phyloP scores from a whole-genome alignment of 2,888 invertebrate genomes.

The Hipparchia semele region DNA sequence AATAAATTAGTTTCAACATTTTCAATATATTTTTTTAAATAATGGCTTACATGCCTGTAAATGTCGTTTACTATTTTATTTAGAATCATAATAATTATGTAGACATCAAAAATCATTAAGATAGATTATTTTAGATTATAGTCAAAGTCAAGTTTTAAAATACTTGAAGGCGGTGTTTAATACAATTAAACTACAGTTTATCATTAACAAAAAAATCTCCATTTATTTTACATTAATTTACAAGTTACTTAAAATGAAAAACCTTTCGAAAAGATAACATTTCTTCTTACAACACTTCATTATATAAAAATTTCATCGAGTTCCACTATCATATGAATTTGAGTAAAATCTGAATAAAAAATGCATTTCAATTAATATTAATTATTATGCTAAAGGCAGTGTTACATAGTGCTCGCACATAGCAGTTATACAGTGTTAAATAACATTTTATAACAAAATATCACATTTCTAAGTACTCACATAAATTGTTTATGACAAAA shows the following conservation, averaged over 20 bases:
- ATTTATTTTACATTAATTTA: conserved; percentile 83
- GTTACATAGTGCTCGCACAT: background rate
- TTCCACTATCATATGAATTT: conserved; percentile 30
- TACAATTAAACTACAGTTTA: conserved; percentile 23
- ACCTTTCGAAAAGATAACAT: conserved; percentile 76
- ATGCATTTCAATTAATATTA: conserved; percentile 16
- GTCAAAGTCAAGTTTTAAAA: too few species aligned
- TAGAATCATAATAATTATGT: too few species aligned
- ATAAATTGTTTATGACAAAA: background rate
- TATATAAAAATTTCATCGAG: conserved; percentile 42
- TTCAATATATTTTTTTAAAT: too few species aligned
- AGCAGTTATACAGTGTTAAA: background rate
- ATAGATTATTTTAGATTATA: too few species aligned
- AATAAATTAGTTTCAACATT: too few species aligned
- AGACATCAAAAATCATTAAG: too few species aligned
- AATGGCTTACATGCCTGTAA: too few species aligned
- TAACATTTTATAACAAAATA: conserved; percentile 1
- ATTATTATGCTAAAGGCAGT: conserved; percentile 21
- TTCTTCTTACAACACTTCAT: conserved; percentile 59
- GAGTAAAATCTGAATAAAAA: conserved; percentile 20
- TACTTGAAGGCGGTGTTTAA: background rate
- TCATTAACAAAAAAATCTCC: conserved; percentile 77
- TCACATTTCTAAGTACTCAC: background rate
- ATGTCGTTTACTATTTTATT: too few species aligned
- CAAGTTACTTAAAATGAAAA: conserved; percentile 72